Evolutionary conservation across 2,113 vertebrate species (phyloP), one percentile per base, ranked within the genome.

Genomic region (Peromyscus maniculatus): DNA sequence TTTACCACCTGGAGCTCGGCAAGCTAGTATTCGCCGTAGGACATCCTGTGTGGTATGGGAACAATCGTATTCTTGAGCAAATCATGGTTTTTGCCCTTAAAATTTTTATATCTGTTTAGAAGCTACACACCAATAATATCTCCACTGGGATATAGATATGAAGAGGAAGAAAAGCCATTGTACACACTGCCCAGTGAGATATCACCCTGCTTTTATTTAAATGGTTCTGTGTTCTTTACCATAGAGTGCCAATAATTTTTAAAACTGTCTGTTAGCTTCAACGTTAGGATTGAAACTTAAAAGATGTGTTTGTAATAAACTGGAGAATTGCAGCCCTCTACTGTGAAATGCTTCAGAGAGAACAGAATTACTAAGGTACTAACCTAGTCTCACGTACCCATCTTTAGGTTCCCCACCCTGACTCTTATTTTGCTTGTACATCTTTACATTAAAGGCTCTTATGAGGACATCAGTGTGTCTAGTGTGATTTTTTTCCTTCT

Each of bases 21-120:
- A 97, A 97, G 97, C 95, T 98, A 98, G 94, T 95, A 97, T 98
- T 95, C 98, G 98, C 98, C 98, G 92, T 98, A 98, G 91, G 95
- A 97, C 52, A 91, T 97, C 96, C 97, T 96, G 26, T 98, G 96
- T 97, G 96, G 93, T 98, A 95, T 98, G 95, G 98, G 98, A 98
- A 96, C 97, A 95, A 17, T 97, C 97, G 89, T 96, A 97, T 98
- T 98, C 98, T 95, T 98, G 97, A 98, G 98, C 98, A 98, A 98
- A 95, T 97, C 94, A 94, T 98, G 97, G 94, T 98, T 98, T 96
- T 98, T 96, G 94, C 97, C 87, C 62, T 97, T 97, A 95, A 98
- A 97, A 55, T 3, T 96, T 97, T 91, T 97, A 83, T 97, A 82
- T 96, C 96, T 96, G 90, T 98, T 98, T 98, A 98, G 97, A 98